Evolutionary conservation across 2,113 vertebrate species (phyloP).

Genomic region (Tetrao urogallus): DNA sequence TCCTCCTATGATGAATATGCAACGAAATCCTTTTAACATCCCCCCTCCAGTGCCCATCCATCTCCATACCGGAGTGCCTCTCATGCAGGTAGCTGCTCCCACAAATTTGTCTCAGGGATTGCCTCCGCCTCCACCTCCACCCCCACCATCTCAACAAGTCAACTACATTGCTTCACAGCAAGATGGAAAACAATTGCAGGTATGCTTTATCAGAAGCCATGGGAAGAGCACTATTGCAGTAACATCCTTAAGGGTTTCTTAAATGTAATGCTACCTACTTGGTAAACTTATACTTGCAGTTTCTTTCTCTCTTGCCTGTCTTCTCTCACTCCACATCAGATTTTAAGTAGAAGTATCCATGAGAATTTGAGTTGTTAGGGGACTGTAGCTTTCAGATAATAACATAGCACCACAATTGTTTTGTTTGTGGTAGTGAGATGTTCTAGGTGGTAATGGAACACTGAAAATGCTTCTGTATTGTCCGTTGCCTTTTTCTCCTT

Average conservation of each 20-base stretch:
- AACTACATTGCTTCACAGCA: slow-evolving; percentile 83
- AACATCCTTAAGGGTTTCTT: not conserved
- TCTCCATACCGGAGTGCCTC: slow-evolving; percentile 87
- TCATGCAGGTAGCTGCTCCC: slow-evolving; percentile 88
- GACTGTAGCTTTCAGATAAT: not conserved
- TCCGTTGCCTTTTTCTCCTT: not conserved
- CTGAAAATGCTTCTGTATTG: not conserved
- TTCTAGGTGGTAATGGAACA: not conserved
- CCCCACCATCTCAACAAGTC: slow-evolving; percentile 92
- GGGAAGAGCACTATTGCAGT: not conserved
- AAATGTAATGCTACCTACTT: not conserved
- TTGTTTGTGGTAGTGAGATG: not conserved
- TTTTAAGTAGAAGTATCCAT: not conserved
- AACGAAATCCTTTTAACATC: slow-evolving; percentile 83
- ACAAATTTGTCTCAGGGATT: slow-evolving; percentile 87
- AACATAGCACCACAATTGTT: not conserved
- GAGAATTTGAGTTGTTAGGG: not conserved
- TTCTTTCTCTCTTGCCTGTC: slow-evolving; percentile 52
- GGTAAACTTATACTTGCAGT: slow-evolving; percentile 24
- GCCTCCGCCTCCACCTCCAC: slow-evolving; percentile 94
- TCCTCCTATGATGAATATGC: slow-evolving; percentile 86
- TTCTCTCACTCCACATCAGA: not conserved
- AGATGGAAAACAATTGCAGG: slow-evolving; percentile 88
- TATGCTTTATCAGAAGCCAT: slow-evolving; percentile 66
- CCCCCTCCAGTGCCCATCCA: slow-evolving; percentile 88